Percentiles rank a stretch among this genome's conserved stretches.
Evolutionary conservation across 2,888 invertebrate species (phyloP).

Genomic region (Axea sp.): DNA sequence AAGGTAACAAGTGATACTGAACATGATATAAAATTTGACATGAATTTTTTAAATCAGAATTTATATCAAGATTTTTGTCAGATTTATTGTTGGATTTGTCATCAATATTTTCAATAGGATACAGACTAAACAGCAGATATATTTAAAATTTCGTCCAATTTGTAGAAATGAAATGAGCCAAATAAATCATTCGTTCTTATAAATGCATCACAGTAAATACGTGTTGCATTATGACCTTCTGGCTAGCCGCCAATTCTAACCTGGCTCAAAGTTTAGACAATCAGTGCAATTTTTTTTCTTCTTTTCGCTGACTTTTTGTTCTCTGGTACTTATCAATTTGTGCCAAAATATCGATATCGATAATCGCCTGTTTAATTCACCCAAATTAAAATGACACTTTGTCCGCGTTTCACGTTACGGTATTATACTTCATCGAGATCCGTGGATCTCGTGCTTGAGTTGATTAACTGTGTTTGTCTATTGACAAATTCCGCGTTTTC

Average conservation of each 20-base stretch:
- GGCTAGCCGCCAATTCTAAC: constrained; percentile 56
- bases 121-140: no score
- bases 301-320: not conserved
- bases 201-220: constrained; percentile 59
- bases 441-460: not conserved
- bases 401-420: not conserved
- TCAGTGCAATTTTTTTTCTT: constrained; percentile 18
- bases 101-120: no score
- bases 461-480: constrained; percentile 20
- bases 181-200: constrained; percentile 44
- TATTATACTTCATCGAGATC: not conserved
- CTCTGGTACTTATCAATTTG: no score
- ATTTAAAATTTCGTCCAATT: no score
- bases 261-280: constrained; percentile 39
- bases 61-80: no score
- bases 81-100: no score
- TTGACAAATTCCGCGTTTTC: constrained; percentile 8
- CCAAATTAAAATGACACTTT: constrained; percentile 21
- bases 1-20: no score
- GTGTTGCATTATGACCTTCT: constrained; percentile 61
- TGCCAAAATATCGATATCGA: constrained; percentile 2
- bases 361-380: constrained; percentile 14
- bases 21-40: no score
- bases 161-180: constrained; percentile 9
- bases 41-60: no score